A percentile compares a stretch with the other conserved stretches of the same genome.
These are phyloP conservation scores for Athripsodes cinereus DNA, from an alignment of 2,888 invertebrate species.

Conservation along the genomic window DNA sequence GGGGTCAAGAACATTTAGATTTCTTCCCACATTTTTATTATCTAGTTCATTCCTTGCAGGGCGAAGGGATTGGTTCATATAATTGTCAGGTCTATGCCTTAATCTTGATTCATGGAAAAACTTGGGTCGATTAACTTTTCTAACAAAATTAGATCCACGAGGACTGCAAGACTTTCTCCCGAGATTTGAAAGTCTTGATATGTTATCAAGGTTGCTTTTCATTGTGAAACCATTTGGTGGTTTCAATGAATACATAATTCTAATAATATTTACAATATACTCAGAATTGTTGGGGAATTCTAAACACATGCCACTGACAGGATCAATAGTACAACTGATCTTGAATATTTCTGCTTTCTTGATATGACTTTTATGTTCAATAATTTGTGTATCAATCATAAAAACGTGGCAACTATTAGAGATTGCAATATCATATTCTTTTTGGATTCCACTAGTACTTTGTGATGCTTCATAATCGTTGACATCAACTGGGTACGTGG, in stretches of 20 bases:
- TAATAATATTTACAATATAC: constrained; percentile 64
- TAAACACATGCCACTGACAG: constrained; percentile 70
- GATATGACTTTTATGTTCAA: constrained; percentile 74
- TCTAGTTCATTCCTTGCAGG: constrained; percentile 23
- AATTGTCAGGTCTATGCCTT: constrained; percentile 27
- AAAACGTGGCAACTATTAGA: constrained; percentile 94
- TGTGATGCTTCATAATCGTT: constrained; percentile 19
- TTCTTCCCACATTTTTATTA: constrained; percentile 19
- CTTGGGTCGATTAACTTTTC: constrained; percentile 26
- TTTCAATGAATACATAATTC: constrained; percentile 66
- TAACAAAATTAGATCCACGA: constrained; percentile 23
- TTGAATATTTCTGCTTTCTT: constrained; percentile 79
- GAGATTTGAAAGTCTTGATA: constrained; percentile 41
- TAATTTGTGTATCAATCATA: constrained; percentile 82
- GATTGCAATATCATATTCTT: constrained; percentile 45
- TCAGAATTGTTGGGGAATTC: constrained; percentile 88
- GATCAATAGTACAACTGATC: constrained; percentile 75
- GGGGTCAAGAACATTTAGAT: constrained; percentile 20
- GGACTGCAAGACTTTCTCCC: constrained; percentile 42
- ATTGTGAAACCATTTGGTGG: constrained; percentile 42
- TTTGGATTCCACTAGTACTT: constrained; percentile 11
- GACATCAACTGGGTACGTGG: constrained; percentile 50
- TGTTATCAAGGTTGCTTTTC: constrained; percentile 38
- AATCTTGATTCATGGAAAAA: constrained; percentile 37
- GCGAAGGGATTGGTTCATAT: constrained; percentile 35